Percentiles rank a stretch among this genome's conserved stretches.
These are phyloP conservation scores for Fragum sueziense DNA, from an alignment of 2,888 invertebrate species.

Conservation along the genomic window DNA sequence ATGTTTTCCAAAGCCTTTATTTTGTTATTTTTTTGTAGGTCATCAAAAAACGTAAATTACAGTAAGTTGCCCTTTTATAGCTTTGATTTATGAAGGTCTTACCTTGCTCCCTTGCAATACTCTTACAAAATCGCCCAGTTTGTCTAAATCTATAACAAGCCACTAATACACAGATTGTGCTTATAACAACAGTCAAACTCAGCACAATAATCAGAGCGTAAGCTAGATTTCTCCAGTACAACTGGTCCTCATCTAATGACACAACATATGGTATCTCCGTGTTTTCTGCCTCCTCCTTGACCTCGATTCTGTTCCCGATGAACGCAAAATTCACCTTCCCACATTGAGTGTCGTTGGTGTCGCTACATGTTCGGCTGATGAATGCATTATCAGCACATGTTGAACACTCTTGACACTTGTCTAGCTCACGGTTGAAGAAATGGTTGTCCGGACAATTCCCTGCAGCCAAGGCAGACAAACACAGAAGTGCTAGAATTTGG, in stretches of 20 bases:
- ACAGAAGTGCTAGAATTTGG: background rate
- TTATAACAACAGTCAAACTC: conserved; percentile 68
- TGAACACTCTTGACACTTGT: conserved; percentile 43
- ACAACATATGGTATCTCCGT: conserved; percentile 41
- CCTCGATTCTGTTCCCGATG: conserved; percentile 6
- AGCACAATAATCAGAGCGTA: conserved; percentile 73
- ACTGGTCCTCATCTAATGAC: conserved; percentile 62
- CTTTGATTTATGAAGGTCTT: too few relatives aligned
- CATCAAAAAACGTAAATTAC: too few relatives aligned
- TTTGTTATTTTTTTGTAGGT: too few relatives aligned
- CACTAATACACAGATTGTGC: conserved; percentile 66
- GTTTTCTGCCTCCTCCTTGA: background rate
- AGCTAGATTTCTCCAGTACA: conserved; percentile 72
- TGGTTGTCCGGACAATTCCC: conserved; percentile 34
- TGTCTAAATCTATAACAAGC: conserved; percentile 65
- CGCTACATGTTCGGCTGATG: conserved; percentile 33
- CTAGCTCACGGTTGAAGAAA: conserved; percentile 29
- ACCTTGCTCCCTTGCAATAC: conserved; percentile 49
- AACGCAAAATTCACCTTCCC: conserved; percentile 28
- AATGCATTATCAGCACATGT: conserved; percentile 27
- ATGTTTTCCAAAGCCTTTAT: too few relatives aligned
- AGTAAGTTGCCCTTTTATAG: too few relatives aligned
- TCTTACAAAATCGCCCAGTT: conserved; percentile 51
- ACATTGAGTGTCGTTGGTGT: conserved; percentile 40
- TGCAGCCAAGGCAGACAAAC: conserved; percentile 2